Base-by-base conservation (phyloP, 1,140 invertebrate species). In the Drosophila erecta region DNA sequence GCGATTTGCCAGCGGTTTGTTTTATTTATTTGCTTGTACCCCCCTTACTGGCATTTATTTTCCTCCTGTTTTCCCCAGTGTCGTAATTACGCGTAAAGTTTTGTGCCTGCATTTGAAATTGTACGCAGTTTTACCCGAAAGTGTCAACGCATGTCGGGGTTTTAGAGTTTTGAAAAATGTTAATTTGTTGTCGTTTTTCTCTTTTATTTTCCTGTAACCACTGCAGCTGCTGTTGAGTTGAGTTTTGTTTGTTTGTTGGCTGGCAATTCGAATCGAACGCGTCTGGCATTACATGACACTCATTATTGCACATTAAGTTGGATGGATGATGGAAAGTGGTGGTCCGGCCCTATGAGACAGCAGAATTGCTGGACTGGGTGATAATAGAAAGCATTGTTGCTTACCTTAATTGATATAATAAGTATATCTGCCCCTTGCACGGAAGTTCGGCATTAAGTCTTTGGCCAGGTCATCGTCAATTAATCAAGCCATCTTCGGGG, bases 331-430 rank as follows among this genome's bases (percentile, higher is more conserved):
- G 76, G 76, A 84, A 83, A 83, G 79, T 75, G 61, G 40, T 15
- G 40, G 7, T 73, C 49, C 46, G 33, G 58, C 47, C 59, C 59
- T 60, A 83, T 86, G 81, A 86, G 75, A 75, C 65, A 67, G 83
- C 81, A 87, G 1, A 81, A 75, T 64, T 20, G 30, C n/a, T 50
- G 14, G 20, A 38, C 51, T 33, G 17, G 35, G 15, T 27, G 54
- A 65, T 43, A 30, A 53, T 64, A 41, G 58, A 79, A 53, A 50
- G 46, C 71, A 64, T 80, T 47, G 81, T 84, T 67, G 71, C 44
- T 77, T 73, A 77, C 60, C 79, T 85, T 85, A 81, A 87, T 87
- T 85, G 83, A 60, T 87, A 57, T 85, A 77, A 81, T 81, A 86
- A 69, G 61, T 57, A 76, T 71, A 84, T 81, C 71, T 60, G 65